Evolutionary conservation across 2,113 vertebrate genomes (phyloP).

Genomic region (Mustelus asterias): DNA sequence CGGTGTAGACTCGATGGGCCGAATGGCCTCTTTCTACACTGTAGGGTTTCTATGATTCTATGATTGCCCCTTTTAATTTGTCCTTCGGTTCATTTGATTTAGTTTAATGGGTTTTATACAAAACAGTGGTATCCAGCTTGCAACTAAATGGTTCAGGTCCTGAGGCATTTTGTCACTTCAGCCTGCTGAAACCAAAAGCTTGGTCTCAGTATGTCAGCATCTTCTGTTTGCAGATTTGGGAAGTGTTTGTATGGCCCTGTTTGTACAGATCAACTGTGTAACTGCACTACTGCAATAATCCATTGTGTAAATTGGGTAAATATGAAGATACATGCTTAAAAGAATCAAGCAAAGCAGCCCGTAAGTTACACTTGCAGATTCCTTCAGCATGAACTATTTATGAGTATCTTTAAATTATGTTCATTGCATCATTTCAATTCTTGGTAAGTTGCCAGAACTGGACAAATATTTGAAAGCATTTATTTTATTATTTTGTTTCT

Average conservation of each 20-base stretch:
- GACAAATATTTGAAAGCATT: constrained; percentile 23
- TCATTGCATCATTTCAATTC: background rate
- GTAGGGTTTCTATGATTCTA: no score
- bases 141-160: background rate
- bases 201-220: background rate
- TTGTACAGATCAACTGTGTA: background rate
- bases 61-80: no score
- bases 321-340: background rate
- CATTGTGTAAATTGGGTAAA: background rate
- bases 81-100: no score
- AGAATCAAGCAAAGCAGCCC: background rate
- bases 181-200: background rate
- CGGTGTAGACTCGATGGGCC: no score
- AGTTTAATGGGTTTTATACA: no score
- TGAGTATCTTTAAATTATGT: background rate
- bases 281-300: background rate
- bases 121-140: background rate
- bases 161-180: background rate
- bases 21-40: no score
- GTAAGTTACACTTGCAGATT: background rate
- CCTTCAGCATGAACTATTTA: background rate
- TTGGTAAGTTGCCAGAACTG: constrained; percentile 9
- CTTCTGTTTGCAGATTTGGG: background rate
- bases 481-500: background rate
- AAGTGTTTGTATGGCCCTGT: background rate